A percentile compares a stretch with the other conserved stretches of the same genome.
Evolutionary conservation across 2,888 invertebrate species (phyloP).

Genomic region (Microctonus brassicae): DNA sequence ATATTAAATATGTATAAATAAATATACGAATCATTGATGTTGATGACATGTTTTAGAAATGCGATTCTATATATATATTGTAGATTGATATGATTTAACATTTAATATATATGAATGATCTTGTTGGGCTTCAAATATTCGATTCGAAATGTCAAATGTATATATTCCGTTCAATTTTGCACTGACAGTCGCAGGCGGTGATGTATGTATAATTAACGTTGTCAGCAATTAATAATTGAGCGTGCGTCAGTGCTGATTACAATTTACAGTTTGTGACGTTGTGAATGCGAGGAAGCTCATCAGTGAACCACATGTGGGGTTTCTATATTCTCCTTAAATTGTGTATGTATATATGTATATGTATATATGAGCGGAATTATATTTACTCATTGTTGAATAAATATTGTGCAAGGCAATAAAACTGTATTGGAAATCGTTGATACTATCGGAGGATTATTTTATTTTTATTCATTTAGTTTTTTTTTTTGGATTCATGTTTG

Average conservation of each 20-base stretch:
- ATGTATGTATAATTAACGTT: slow-evolving; percentile 64
- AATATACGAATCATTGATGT: not conserved
- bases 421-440: not conserved
- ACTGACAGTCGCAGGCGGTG: not conserved
- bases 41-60: not conserved
- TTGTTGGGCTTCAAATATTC: not conserved
- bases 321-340: too few relatives aligned
- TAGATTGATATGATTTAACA: not conserved
- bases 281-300: slow-evolving; percentile 8
- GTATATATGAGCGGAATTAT: too few relatives aligned
- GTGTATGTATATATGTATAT: too few relatives aligned
- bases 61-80: not conserved
- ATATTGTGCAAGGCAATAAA: slow-evolving; percentile 5
- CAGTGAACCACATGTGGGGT: too few relatives aligned
- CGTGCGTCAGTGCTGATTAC: slow-evolving; percentile 64
- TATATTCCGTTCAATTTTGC: not conserved
- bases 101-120: not conserved
- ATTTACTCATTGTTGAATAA: too few relatives aligned
- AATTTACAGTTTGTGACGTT: slow-evolving; percentile 61
- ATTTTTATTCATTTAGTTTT: not conserved
- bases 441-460: not conserved
- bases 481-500: too few relatives aligned
- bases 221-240: slow-evolving; percentile 68
- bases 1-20: not conserved
- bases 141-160: not conserved